Base-by-base conservation (phyloP, 2,113 vertebrate genomes). In the Herpailurus yagouaroundi region DNA sequence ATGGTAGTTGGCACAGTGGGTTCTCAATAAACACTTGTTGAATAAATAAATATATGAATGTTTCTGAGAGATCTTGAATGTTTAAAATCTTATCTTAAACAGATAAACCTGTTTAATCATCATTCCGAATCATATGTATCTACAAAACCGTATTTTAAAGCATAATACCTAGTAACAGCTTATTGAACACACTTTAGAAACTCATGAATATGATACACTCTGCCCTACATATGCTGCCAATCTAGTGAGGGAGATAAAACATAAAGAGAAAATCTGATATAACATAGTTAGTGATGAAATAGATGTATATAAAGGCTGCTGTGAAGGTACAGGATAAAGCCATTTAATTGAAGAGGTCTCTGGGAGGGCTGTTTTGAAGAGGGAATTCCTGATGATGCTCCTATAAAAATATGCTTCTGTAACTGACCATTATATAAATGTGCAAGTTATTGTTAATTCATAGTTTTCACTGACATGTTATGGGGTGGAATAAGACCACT, bases 361-460 rank as follows among this genome's bases (percentile, higher is more conserved):
- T 69, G 36, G 13, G 23, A 55, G 79, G 69, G 8, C 33, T 84
- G 45, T 7, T 73, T 88, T 52, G 71, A 57, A 18, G 33, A 89
- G 33, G 33, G 92, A 92, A 90, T 76, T 85, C 16, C 33, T 36
- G 8, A 91, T 31, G 38, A 21, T 71, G 15, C 41, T 38, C 45
- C n/a, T 85, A 80, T 8, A 83, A 50, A 96, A 91, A n/a, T 66
- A 41, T 41, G n/a, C 21, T 57, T 83, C 21, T 69, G 4, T 82
- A 94, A 68, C 38, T 95, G 71, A 76, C 68, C 16, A 57, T 71
- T 86, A 82, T 55, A 89, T 71, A 93, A 76, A 81, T 86, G 15
- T 60, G 8, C 12, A 41, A 86, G 48, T 76, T 33, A 52, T 41
- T 77, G 36, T 74, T 60, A 91, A 23, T 83, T 77, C 82, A 87